Base-by-base conservation (phyloP, 1,140 invertebrate genomes). In the Drosophila kepulauana region DNA sequence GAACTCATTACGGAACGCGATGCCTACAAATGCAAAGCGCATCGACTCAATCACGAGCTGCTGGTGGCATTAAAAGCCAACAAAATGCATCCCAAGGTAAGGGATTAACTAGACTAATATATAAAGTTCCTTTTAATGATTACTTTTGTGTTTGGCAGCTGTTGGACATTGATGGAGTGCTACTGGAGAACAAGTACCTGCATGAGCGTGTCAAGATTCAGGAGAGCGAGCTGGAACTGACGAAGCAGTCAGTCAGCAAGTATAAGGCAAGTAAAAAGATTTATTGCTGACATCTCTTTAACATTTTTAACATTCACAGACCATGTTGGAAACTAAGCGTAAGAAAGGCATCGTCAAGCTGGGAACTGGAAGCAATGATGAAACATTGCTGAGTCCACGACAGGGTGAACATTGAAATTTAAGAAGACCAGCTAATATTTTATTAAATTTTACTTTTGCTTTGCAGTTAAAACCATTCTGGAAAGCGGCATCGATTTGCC, bases 21-120 rank as follows among this genome's bases (percentile, higher is more conserved):
- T 93, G 96, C 96, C n/a, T 97, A 97, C 79, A 96, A 96, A 91
- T 96, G 94, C 75, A 98, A 98, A 93, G 96, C 96, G 11, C 96
- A 97, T 88, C 93, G 97, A 38, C 94, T 98, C 3, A 98, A 98
- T 92, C 95, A 96, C 80, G 96, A 97, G 90, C 93, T 98, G 8
- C 96, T 96, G 76, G 95, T 95, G 77, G 94, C 97, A 2, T 92
- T 98, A 0, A 95, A 94, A 71, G 95, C 88, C 8, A 92, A 92
- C 49, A 89, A 90, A 71, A 75, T 74, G 81, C 92, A 78, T 94
- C 93, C 79, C 91, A 93, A 77, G 58, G 91, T 75, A 77, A 45
- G 56, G 41, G 28, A 10, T 4, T 20, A 11, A 8, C 15, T 5
- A 0, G 1, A 3, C 5, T 7, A 8, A 33, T 0, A 11, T 11